Conservation (phyloP, 1,140 invertebrate genomes). For the Leptinotarsa lineolata region DNA sequence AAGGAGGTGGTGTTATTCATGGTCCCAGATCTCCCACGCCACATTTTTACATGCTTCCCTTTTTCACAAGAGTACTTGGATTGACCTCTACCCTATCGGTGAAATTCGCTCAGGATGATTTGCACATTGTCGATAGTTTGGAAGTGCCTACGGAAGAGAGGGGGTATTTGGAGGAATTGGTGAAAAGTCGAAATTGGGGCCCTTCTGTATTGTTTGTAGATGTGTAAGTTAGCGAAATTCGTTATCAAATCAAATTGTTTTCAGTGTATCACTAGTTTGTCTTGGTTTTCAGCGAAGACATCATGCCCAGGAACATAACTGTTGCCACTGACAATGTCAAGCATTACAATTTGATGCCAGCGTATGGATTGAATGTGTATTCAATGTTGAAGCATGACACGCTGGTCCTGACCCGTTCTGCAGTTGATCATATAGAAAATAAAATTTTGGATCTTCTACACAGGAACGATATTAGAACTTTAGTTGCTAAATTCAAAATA, state of each 20-base stretch:
- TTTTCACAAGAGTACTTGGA: slow-evolving; percentile 74
- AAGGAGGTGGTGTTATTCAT: slow-evolving; percentile 79
- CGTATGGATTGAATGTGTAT: slow-evolving; percentile 85
- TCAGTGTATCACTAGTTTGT: too few relatives aligned
- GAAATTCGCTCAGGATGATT: slow-evolving; percentile 93
- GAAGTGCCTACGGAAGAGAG: slow-evolving; percentile 85
- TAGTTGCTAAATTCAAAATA: slow-evolving; percentile 34
- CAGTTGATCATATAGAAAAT: slow-evolving; percentile 85
- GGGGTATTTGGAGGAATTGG: slow-evolving; percentile 77
- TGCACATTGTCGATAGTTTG: slow-evolving; percentile 87
- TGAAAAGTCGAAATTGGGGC: slow-evolving; percentile 88
- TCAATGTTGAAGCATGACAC: slow-evolving; percentile 97
- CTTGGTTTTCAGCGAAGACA: slow-evolving; percentile 71
- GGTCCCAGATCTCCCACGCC: slow-evolving; percentile 87
- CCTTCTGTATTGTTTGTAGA: slow-evolving; percentile 94
- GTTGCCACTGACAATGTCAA: slow-evolving; percentile 74
- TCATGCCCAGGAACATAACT: slow-evolving; percentile 86
- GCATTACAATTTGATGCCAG: slow-evolving; percentile 93
- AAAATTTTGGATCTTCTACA: slow-evolving; percentile 81
- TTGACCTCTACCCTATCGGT: slow-evolving; percentile 81
- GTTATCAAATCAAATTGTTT: too few relatives aligned
- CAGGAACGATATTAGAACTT: slow-evolving; percentile 60
- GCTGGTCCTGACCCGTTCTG: slow-evolving; percentile 83
- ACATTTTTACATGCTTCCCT: slow-evolving; percentile 92
- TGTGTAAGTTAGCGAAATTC: slow-evolving; percentile 62